phyloP scores from a whole-genome alignment of 2,888 invertebrate species.

The Hipparchia semele region DNA sequence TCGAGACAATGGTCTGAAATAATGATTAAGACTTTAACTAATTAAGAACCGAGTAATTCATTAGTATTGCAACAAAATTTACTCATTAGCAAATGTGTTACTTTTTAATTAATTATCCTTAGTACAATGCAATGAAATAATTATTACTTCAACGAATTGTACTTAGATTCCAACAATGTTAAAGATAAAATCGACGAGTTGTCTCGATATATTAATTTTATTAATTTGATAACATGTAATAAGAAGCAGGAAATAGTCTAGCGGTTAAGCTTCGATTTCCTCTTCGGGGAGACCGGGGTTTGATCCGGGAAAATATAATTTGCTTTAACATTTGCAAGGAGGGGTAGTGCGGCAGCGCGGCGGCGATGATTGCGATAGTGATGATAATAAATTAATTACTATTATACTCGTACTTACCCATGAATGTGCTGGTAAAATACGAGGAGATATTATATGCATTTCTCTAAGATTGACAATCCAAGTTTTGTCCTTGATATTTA shows the following conservation, averaged over 20 bases:
- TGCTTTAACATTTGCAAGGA: too few relatives aligned
- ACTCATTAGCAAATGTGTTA: conserved; percentile 21
- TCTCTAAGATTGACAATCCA: too few relatives aligned
- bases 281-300: too few relatives aligned
- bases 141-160: background rate
- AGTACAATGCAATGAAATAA: background rate
- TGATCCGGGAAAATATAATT: too few relatives aligned
- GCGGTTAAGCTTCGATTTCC: too few relatives aligned
- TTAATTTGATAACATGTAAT: background rate
- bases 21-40: conserved; percentile 29
- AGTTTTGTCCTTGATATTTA: too few relatives aligned
- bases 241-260: background rate
- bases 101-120: conserved; percentile 19
- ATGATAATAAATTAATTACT: too few relatives aligned
- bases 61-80: conserved; percentile 13
- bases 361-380: too few relatives aligned
- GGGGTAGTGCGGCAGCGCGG: too few relatives aligned
- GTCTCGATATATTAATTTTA: background rate
- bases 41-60: conserved; percentile 39
- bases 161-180: background rate
- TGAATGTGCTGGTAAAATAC: too few relatives aligned
- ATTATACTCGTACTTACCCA: too few relatives aligned
- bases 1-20: conserved; percentile 52
- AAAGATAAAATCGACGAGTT: background rate
- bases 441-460: too few relatives aligned